These are phyloP conservation scores for Echinarachnius parma DNA, from an alignment of 53 echinoderm and acorn worm species.

Conservation along the genomic window DNA sequence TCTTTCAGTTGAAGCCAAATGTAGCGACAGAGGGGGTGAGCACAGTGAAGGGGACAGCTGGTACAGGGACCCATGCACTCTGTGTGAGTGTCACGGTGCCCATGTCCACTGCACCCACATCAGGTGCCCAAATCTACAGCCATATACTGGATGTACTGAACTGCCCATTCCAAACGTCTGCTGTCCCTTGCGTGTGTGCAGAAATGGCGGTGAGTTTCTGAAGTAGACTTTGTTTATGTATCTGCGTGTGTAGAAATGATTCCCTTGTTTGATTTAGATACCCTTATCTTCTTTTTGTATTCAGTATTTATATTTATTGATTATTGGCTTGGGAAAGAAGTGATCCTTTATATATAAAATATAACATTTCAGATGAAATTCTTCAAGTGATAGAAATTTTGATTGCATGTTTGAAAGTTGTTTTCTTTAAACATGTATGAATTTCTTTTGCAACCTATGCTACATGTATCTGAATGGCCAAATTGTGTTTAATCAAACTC, in stretches of 20 bases:
- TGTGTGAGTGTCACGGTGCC: conserved; percentile 32
- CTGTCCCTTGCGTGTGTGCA: conserved; percentile 44
- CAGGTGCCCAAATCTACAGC: conserved; percentile 26
- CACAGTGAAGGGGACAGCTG: conserved; percentile 36
- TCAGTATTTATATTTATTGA: neutral
- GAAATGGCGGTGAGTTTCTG: conserved; percentile 19
- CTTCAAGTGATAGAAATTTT: no score
- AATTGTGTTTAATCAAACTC: no score
- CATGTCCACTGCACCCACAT: conserved; percentile 27
- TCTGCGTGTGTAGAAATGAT: no score
- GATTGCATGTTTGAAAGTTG: no score
- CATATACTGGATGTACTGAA: conserved; percentile 33
- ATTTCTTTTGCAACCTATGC: no score
- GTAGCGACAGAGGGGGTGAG: neutral
- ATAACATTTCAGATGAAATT: no score
- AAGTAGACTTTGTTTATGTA: no score
- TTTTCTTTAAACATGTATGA: no score
- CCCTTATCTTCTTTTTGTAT: neutral
- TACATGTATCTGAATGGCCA: no score
- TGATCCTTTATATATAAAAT: neutral
- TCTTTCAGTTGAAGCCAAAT: neutral
- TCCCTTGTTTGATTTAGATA: no score
- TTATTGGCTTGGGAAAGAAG: neutral
- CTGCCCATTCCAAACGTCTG: conserved; percentile 7
- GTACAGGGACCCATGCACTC: conserved; percentile 46